Evolutionary conservation across 2,888 invertebrate species (phyloP), one percentile per base, ranked within the genome.

Genomic region (Pegoplata infirma): DNA sequence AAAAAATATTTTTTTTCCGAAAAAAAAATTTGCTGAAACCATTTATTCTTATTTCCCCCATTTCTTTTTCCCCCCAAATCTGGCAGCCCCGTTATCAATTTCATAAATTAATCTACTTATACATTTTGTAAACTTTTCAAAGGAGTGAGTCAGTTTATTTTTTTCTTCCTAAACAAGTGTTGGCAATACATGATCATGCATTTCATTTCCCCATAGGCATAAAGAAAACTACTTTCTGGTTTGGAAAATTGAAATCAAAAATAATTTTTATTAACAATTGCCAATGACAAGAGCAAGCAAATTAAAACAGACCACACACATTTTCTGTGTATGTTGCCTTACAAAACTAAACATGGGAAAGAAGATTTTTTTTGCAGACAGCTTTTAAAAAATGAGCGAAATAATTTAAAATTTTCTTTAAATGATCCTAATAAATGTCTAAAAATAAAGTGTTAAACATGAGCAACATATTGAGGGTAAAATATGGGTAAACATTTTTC

Each of bases 221-320:
- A 61, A 53, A 61, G 36, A 61, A 61, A 68, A 56, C 36, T 61
- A 68, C 55, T 68, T 40, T 12, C 47, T 21, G 40, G 63, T 44
- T 69, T 40, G 12, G n/a, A 40, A 32, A 49, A 2, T 40, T 0
- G 10, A 75, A 72, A 75, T 61, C 67, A 75, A 79, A 79, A 75
- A 47, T 14, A 56, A 75, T 67, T 67, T 75, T 79, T 75, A 79
- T 79, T 71, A 67, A 72, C 75, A 79, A 75, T 75, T 71, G 71
- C 32, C 55, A 40, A 44, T 75, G 71, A 67, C 79, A 75, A 63
- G 53, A 66, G 69, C 19, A 17, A 66, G 64, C 55, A 63, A 75
- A 67, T 67, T 58, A 72, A 75, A 44, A 21, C 23, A 63, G 63
- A 75, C 75, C 75, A 75, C 75, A 79, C 71, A 55, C 6, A 17